Evolutionary conservation across 1,140 invertebrate genomes (phyloP).

Genomic region (Diabrotica virgifera): DNA sequence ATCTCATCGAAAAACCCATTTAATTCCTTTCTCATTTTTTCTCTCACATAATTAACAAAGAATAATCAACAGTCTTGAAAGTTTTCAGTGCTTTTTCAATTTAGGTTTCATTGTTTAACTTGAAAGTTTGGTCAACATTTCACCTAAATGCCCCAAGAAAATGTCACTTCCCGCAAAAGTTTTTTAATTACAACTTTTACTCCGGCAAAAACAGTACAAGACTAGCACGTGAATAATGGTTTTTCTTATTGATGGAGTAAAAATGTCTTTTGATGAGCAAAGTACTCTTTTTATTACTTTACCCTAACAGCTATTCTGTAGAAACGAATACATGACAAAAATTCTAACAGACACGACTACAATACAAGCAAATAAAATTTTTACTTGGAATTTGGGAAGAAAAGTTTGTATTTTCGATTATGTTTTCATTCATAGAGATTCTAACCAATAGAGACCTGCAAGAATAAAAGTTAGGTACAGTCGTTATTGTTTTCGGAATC

Average conservation of each 20-base stretch:
- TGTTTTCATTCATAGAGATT: too few species aligned
- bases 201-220: background rate
- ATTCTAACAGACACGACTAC: background rate
- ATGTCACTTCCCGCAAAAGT: slow-evolving; percentile 13
- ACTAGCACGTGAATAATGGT: background rate
- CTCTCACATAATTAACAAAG: slow-evolving; percentile 12
- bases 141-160: slow-evolving; percentile 10
- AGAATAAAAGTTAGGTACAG: too few species aligned
- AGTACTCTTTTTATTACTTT: background rate
- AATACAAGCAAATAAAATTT: too few species aligned
- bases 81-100: slow-evolving; percentile 12
- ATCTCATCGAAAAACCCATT: background rate
- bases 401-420: too few species aligned
- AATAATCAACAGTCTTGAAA: slow-evolving; percentile 11
- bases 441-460: too few species aligned
- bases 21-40: background rate
- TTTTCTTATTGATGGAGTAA: slow-evolving; percentile 2
- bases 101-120: slow-evolving; percentile 14
- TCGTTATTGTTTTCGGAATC: too few species aligned
- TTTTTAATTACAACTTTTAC: slow-evolving; percentile 13
- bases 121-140: slow-evolving; percentile 14
- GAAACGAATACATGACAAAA: background rate
- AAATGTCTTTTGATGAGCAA: background rate
- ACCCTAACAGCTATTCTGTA: background rate
- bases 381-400: too few species aligned